Percentiles rank a stretch among this genome's conserved stretches.
Evolutionary conservation across 2,113 vertebrate genomes (phyloP).

Genomic region (Cyanoliseus patagonus): DNA sequence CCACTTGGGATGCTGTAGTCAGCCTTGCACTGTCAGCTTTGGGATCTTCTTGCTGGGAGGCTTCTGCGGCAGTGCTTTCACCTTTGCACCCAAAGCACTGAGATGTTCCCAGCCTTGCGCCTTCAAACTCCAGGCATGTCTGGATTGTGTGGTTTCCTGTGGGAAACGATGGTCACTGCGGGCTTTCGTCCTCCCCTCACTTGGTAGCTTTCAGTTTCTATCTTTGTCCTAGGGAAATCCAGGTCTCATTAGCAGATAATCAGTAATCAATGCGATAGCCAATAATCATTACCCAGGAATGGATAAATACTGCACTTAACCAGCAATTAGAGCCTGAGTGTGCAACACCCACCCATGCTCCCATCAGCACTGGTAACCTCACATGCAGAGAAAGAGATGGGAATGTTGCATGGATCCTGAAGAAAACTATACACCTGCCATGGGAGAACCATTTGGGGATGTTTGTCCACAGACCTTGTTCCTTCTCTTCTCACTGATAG

Average conservation of each 20-base stretch:
- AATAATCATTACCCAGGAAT: no score
- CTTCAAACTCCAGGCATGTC: not conserved
- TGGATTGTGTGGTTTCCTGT: not conserved
- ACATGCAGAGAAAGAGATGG: not conserved
- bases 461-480: not conserved
- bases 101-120: not conserved
- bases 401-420: not conserved
- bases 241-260: not conserved
- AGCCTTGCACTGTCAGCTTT: not conserved
- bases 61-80: not conserved
- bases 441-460: not conserved
- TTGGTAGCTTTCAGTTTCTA: not conserved
- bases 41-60: not conserved
- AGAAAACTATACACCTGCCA: not conserved
- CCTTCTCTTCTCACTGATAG: not conserved
- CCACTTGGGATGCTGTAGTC: not conserved
- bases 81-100: not conserved
- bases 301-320: rapidly evolving
- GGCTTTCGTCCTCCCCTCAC: not conserved
- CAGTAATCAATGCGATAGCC: not conserved
- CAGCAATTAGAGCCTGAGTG: not conserved
- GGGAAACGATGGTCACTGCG: not conserved
- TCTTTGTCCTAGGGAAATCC: not conserved
- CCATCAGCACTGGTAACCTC: not conserved
- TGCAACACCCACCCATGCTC: not conserved